Evolutionary conservation across 2,888 invertebrate genomes (phyloP).

Genomic region (Idaea biselata): DNA sequence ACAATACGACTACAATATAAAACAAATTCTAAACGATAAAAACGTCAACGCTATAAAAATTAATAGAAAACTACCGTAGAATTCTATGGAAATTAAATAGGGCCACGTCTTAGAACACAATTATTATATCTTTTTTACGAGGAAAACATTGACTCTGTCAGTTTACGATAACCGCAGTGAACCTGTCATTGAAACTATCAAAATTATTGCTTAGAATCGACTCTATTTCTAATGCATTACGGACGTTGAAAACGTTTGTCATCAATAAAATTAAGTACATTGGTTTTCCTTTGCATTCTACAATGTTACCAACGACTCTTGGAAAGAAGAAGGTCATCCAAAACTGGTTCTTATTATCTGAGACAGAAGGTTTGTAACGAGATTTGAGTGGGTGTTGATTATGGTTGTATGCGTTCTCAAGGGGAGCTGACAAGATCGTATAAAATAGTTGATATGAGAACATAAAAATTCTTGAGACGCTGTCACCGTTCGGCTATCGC

Average conservation of each 20-base stretch:
- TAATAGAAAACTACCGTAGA: slow-evolving; percentile 52
- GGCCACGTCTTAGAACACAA: slow-evolving; percentile 65
- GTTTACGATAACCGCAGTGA: slow-evolving; percentile 33
- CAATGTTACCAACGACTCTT: slow-evolving; percentile 22
- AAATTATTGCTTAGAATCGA: slow-evolving; percentile 19
- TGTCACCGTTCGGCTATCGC: slow-evolving; percentile 67
- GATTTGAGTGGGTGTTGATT: slow-evolving; percentile 13
- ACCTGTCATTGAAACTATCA: slow-evolving; percentile 19
- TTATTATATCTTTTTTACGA: slow-evolving; percentile 69
- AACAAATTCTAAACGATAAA: slow-evolving; percentile 76
- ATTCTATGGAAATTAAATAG: slow-evolving; percentile 72
- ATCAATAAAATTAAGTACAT: slow-evolving; percentile 36
- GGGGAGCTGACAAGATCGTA: slow-evolving; percentile 69
- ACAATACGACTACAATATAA: slow-evolving; percentile 39
- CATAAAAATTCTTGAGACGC: slow-evolving; percentile 77
- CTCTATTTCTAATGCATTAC: slow-evolving; percentile 33
- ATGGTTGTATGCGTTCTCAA: slow-evolving; percentile 47
- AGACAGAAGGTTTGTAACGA: slow-evolving; percentile 12
- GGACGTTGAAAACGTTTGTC: slow-evolving; percentile 31
- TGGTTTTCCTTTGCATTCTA: slow-evolving; percentile 43
- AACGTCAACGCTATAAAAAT: slow-evolving; percentile 58
- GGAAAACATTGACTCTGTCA: slow-evolving; percentile 63
- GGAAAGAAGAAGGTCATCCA: slow-evolving; percentile 9
- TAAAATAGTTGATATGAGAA: slow-evolving; percentile 76
- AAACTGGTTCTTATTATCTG: slow-evolving; percentile 27